Percentiles rank a stretch among this genome's conserved stretches.
phyloP scores from a whole-genome alignment of 2,888 invertebrate species.

The Drosophila suboccidentalis region DNA sequence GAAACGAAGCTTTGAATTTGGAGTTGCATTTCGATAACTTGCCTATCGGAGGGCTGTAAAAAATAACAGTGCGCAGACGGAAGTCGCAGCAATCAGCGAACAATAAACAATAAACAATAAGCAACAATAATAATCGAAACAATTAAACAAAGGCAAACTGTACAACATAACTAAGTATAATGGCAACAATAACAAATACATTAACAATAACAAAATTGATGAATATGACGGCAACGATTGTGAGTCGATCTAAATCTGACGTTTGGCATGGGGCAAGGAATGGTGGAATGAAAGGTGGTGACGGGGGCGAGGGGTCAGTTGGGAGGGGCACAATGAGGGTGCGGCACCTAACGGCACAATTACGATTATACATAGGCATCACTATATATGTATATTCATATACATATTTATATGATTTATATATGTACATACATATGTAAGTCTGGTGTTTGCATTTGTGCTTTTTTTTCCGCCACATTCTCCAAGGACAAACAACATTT shows the following conservation, averaged over 20 bases:
- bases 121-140: conserved; percentile 63
- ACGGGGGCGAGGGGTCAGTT: conserved; percentile 12
- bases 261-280: conserved; percentile 36
- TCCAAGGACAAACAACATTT: conserved; percentile 83
- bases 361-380: conserved; percentile 38
- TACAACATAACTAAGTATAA: conserved; percentile 32
- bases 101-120: conserved; percentile 49
- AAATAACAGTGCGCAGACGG: conserved; percentile 35
- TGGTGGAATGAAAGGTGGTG: conserved; percentile 3
- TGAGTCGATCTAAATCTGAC: conserved; percentile 61
- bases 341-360: conserved; percentile 79
- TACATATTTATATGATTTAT: conserved; percentile 6
- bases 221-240: conserved; percentile 60
- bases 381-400: too few species aligned
- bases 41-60: conserved; percentile 1
- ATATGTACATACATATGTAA: neutral
- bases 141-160: conserved; percentile 69
- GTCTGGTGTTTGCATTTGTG: conserved; percentile 36
- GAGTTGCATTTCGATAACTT: conserved; percentile 13
- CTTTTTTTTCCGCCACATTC: conserved; percentile 72
- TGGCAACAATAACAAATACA: conserved; percentile 16
- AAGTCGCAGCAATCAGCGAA: conserved; percentile 40
- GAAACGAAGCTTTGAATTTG: neutral
- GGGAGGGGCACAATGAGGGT: conserved; percentile 63
- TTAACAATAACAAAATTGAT: conserved; percentile 38